Percentiles rank a stretch among this genome's conserved stretches.
These are phyloP conservation scores for Laothoe populi DNA, from an alignment of 2,888 invertebrate genomes.

Conservation along the genomic window DNA sequence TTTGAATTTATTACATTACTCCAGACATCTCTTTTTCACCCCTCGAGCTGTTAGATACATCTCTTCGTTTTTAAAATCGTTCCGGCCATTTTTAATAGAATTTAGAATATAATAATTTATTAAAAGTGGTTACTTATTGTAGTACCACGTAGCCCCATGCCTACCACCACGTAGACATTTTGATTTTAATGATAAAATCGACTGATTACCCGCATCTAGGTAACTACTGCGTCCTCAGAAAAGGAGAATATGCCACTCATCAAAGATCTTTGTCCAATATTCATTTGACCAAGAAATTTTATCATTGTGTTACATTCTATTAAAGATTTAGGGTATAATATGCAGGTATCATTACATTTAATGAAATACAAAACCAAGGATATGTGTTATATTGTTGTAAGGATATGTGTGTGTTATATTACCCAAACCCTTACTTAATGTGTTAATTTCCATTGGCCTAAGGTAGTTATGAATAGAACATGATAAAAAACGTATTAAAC, in stretches of 20 bases:
- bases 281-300: too few relatives aligned
- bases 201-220: neutral
- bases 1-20: neutral
- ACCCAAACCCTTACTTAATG: too few relatives aligned
- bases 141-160: neutral
- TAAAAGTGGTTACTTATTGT: slow-evolving; percentile 31
- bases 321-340: too few relatives aligned
- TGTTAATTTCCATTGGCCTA: slow-evolving; percentile 1
- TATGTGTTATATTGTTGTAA: too few relatives aligned
- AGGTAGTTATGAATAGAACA: slow-evolving; percentile 5
- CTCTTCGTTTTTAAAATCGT: slow-evolving; percentile 66
- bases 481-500: slow-evolving; percentile 30
- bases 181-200: neutral
- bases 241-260: neutral
- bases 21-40: slow-evolving; percentile 26
- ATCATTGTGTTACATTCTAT: too few relatives aligned
- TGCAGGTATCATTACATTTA: too few relatives aligned
- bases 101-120: slow-evolving; percentile 55
- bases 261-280: too few relatives aligned
- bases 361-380: too few relatives aligned
- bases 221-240: slow-evolving; percentile 3
- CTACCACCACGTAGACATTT: slow-evolving; percentile 15
- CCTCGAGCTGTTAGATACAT: slow-evolving; percentile 38
- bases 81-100: slow-evolving; percentile 82
- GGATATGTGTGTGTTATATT: too few relatives aligned